Percentiles rank a stretch among this genome's conserved stretches.
phyloP scores from a whole-genome alignment of 1,140 invertebrate species.

The Trichonephila inaurata region DNA sequence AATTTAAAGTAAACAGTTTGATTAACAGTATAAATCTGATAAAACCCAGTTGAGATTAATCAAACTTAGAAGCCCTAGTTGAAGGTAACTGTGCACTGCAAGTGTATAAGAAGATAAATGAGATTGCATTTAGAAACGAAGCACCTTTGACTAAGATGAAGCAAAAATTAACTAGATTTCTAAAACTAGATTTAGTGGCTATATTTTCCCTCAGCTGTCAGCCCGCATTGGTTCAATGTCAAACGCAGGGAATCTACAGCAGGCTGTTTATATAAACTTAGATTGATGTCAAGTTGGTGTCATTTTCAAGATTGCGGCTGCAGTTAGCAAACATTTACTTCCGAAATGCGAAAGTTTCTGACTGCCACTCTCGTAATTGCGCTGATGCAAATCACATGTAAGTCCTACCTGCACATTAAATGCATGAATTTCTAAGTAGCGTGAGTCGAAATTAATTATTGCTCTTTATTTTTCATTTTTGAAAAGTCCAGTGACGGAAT shows the following conservation, averaged over 20 bases:
- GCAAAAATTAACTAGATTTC: not conserved
- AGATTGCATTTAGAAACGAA: too few relatives aligned
- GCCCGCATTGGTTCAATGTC: conserved; percentile 37
- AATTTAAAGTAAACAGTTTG: too few relatives aligned
- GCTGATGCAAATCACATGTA: conserved; percentile 12
- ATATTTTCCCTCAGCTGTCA: not conserved
- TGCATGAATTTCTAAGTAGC: not conserved
- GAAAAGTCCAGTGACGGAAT: not conserved
- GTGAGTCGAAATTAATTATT: conserved; percentile 5
- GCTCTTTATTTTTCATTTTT: not conserved
- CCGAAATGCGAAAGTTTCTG: conserved; percentile 35
- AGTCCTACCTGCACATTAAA: not conserved
- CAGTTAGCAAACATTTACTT: conserved; percentile 38
- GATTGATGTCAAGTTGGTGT: not conserved
- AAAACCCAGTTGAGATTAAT: too few relatives aligned
- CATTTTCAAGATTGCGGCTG: not conserved
- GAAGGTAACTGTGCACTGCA: too few relatives aligned
- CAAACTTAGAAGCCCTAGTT: too few relatives aligned
- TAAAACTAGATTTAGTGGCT: not conserved
- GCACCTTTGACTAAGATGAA: not conserved
- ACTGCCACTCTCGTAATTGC: conserved; percentile 4
- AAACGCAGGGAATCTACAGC: not conserved
- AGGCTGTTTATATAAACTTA: conserved; percentile 34
- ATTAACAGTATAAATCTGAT: too few relatives aligned
- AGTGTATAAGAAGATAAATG: not conserved